These are phyloP conservation scores for Gasteruption jaculator DNA, from an alignment of 2,888 invertebrate genomes.

Conservation along the genomic window DNA sequence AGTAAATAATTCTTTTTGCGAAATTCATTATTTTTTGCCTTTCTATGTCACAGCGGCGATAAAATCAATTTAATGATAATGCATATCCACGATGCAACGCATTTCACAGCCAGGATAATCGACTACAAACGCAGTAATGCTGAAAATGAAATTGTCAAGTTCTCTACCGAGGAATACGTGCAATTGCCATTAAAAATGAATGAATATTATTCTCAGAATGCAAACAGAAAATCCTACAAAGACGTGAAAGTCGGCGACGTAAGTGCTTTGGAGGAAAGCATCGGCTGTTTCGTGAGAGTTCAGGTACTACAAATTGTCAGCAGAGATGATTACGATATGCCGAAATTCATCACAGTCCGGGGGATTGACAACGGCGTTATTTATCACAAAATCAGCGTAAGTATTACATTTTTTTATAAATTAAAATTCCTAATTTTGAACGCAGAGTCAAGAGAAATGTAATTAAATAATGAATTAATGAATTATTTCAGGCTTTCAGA, in stretches of 20 bases:
- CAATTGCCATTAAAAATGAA: conserved; percentile 29
- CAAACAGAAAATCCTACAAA: conserved; percentile 30
- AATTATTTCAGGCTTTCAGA: conserved; percentile 30
- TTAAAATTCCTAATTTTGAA: conserved; percentile 1
- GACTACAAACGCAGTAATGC: conserved; percentile 45
- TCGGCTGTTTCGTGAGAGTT: conserved; percentile 56
- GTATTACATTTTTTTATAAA: conserved; percentile 2
- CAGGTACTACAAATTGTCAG: conserved; percentile 54
- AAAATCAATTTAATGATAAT: conserved; percentile 33
- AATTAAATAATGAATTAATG: no score
- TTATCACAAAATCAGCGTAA: conserved; percentile 22
- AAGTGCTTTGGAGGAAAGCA: conserved; percentile 55
- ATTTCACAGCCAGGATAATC: conserved; percentile 60
- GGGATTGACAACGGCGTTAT: conserved; percentile 60
- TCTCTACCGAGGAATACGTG: conserved; percentile 30
- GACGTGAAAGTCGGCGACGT: conserved; percentile 55
- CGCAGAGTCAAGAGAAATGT: no score
- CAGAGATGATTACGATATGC: conserved; percentile 31
- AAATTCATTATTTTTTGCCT: background rate
- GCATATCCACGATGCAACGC: conserved; percentile 58
- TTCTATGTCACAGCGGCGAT: conserved; percentile 34
- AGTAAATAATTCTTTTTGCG: background rate
- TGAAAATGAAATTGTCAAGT: conserved; percentile 21
- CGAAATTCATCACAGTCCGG: conserved; percentile 51
- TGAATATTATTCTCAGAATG: conserved; percentile 28